Percentiles rank a stretch among this genome's conserved stretches.
phyloP scores from a whole-genome alignment of 2,797 vertebrate species.

The Danio kyathit region DNA sequence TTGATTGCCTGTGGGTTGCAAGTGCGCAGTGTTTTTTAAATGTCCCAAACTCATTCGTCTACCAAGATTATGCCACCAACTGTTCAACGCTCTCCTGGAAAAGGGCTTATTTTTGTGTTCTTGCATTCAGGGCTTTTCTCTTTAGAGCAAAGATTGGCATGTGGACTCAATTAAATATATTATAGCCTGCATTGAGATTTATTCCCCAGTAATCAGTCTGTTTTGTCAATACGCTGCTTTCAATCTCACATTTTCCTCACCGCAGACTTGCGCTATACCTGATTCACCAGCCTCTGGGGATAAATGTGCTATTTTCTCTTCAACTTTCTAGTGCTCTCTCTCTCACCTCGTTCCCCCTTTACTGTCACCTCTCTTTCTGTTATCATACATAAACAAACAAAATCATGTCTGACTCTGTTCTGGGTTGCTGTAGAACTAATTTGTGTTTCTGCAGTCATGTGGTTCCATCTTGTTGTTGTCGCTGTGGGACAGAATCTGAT shows the following conservation, averaged over 20 bases:
- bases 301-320: slow-evolving; percentile 10
- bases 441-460: slow-evolving; percentile 19
- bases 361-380: slow-evolving; percentile 9
- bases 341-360: not conserved
- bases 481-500: slow-evolving; percentile 28
- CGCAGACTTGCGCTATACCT: not conserved
- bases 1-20: slow-evolving; percentile 9
- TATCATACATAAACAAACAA: slow-evolving; percentile 25
- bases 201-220: slow-evolving; percentile 4
- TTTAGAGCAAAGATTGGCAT: not conserved
- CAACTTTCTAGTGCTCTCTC: slow-evolving; percentile 6
- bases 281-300: slow-evolving; percentile 14
- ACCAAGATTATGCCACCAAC: not conserved
- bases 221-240: slow-evolving; percentile 15
- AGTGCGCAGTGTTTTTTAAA: not conserved
- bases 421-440: slow-evolving; percentile 29
- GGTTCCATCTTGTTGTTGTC: slow-evolving; percentile 2
- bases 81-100: not conserved
- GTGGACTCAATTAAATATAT: slow-evolving; percentile 4
- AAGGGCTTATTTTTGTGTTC: not conserved
- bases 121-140: not conserved
- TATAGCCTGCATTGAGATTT: not conserved
- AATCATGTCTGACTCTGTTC: slow-evolving; percentile 13
- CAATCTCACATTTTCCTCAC: not conserved
- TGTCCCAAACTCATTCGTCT: not conserved